Conservation (phyloP, 2,113 vertebrate genomes). For the Dissostichus mawsoni region DNA sequence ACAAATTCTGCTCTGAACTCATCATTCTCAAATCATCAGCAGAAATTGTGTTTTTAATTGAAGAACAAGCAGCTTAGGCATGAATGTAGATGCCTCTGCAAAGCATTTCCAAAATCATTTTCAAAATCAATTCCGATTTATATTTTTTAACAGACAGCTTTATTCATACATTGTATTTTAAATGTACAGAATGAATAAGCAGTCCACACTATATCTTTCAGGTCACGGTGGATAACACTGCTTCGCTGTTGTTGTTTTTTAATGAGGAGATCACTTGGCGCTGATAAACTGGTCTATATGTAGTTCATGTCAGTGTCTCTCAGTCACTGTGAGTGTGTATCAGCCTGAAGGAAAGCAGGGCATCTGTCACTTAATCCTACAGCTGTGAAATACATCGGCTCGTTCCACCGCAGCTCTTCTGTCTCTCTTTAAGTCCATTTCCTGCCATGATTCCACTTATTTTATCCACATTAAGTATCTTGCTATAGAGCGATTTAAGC, state of each 20-base stretch:
- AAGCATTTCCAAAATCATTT: no score
- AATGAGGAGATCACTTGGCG: conserved; percentile 6
- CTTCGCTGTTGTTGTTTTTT: neutral
- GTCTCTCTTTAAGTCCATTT: neutral
- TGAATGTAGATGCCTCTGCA: neutral
- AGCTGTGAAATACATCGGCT: conserved; percentile 45
- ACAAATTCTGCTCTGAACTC: neutral
- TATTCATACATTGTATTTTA: neutral
- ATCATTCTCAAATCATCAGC: neutral
- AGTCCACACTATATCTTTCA: neutral
- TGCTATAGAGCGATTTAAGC: neutral
- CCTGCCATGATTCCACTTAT: neutral
- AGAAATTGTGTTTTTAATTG: neutral
- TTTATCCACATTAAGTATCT: neutral
- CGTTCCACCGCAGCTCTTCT: conserved; percentile 6
- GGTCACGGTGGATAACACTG: neutral
- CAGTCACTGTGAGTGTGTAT: conserved; percentile 2
- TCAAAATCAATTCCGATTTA: neutral
- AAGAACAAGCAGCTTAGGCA: neutral
- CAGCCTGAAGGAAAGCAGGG: conserved; percentile 37
- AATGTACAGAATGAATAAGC: neutral
- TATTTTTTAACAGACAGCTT: neutral
- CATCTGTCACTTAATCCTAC: conserved; percentile 64
- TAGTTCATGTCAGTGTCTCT: conserved; percentile 17
- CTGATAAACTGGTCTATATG: conserved; percentile 5